phyloP scores from a whole-genome alignment of 2,888 invertebrate species.

The Tiphia femorata region DNA sequence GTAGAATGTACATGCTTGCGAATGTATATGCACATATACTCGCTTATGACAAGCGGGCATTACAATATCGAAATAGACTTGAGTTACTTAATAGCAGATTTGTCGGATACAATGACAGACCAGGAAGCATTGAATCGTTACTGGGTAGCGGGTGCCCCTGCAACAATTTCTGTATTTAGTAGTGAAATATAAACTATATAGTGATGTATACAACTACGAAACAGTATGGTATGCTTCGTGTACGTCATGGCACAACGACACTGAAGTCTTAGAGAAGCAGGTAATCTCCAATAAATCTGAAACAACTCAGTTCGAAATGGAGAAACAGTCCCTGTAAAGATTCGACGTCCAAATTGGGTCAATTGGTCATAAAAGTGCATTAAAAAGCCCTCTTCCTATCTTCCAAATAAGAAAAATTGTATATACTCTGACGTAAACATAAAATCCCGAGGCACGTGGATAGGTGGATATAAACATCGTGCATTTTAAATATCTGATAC shows the following conservation, averaged over 20 bases:
- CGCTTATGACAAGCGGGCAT: too few species aligned
- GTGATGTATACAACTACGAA: conserved; percentile 32
- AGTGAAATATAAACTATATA: conserved; percentile 41
- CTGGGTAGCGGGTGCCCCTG: conserved; percentile 10
- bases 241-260: too few species aligned
- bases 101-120: conserved; percentile 16
- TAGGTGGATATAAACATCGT: neutral
- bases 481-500: neutral
- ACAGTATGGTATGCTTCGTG: conserved; percentile 22
- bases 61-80: neutral
- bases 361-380: neutral
- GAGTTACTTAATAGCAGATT: neutral
- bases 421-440: neutral
- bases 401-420: neutral
- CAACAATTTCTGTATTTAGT: conserved; percentile 35
- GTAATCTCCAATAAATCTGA: conserved; percentile 6
- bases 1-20: conserved; percentile 20
- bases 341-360: too few species aligned
- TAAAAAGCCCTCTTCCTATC: neutral
- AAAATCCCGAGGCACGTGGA: neutral
- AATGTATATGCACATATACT: neutral
- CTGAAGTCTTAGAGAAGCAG: conserved; percentile 13
- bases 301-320: conserved; percentile 1
- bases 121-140: conserved; percentile 25
- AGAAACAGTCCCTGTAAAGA: neutral